phyloP scores from a whole-genome alignment of 2,113 vertebrate species.

The Ictalurus punctatus region DNA sequence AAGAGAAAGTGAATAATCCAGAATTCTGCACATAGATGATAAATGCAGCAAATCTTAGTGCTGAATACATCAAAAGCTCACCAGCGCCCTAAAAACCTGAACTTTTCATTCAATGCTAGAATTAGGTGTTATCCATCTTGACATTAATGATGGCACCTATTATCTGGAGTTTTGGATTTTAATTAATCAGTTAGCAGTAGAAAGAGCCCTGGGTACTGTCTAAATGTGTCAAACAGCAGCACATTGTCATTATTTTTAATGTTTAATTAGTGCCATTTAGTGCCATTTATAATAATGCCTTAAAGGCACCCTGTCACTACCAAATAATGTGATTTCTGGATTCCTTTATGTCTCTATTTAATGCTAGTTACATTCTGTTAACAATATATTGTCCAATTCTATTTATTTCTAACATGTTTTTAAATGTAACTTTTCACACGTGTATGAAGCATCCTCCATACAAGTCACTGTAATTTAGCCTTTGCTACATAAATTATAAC shows the following conservation, averaged over 20 bases:
- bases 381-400: not conserved
- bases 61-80: not conserved
- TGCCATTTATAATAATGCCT: constrained; percentile 49
- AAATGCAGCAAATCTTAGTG: not conserved
- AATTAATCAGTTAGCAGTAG: constrained; percentile 51
- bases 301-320: constrained; percentile 44
- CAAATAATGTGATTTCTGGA: constrained; percentile 33
- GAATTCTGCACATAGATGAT: not conserved
- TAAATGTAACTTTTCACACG: not conserved
- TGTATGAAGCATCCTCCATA: too few relatives aligned
- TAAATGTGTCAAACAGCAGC: constrained; percentile 40
- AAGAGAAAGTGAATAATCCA: not conserved
- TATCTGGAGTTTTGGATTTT: constrained; percentile 49
- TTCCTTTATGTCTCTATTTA: constrained; percentile 21
- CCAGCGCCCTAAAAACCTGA: not conserved
- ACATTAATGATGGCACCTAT: constrained; percentile 36
- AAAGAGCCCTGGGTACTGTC: constrained; percentile 37
- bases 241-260: constrained; percentile 54
- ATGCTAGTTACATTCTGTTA: constrained; percentile 13
- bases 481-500: not conserved
- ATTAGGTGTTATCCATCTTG: constrained; percentile 27
- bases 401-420: not conserved
- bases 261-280: constrained; percentile 54
- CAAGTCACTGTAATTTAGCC: not conserved
- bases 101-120: constrained; percentile 5